Conservation (phyloP, 2,113 vertebrate genomes). For the Callocephalon fimbriatum region DNA sequence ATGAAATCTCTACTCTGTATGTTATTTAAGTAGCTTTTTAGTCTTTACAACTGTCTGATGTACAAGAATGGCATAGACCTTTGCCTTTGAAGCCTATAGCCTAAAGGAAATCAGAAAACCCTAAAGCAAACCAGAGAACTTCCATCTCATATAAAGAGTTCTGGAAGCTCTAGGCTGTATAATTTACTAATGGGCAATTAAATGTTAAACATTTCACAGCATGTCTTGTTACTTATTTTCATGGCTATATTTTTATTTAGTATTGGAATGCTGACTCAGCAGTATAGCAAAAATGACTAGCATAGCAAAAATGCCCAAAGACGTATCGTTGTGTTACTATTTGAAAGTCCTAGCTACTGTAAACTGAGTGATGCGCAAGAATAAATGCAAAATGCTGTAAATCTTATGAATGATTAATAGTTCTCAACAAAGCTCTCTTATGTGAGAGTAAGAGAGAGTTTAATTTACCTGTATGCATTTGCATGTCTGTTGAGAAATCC, state of each 20-base stretch:
- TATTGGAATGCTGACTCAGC: not conserved
- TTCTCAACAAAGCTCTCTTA: not conserved
- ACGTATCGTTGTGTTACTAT: not conserved
- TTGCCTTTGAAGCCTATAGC: not conserved
- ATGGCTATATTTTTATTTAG: not conserved
- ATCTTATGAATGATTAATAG: not conserved
- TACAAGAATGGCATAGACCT: not conserved
- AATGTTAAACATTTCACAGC: not conserved
- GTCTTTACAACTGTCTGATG: not conserved
- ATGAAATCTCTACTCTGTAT: not conserved
- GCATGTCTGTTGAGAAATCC: not conserved
- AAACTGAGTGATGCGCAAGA: not conserved
- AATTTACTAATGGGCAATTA: not conserved
- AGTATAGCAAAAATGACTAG: not conserved
- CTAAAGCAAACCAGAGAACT: not conserved
- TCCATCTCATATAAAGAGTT: not conserved
- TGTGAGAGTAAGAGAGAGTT: not conserved
- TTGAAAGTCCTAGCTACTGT: not conserved
- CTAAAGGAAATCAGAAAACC: not conserved
- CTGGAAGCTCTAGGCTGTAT: not conserved
- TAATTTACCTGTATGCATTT: not conserved
- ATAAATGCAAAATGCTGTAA: not conserved
- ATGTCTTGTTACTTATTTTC: not conserved
- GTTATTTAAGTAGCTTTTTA: not conserved
- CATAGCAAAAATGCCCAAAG: not conserved